Evolutionary conservation across 2,797 vertebrate species (phyloP), one percentile per base, ranked within the genome.

Genomic region (Echiichthys vipera): DNA sequence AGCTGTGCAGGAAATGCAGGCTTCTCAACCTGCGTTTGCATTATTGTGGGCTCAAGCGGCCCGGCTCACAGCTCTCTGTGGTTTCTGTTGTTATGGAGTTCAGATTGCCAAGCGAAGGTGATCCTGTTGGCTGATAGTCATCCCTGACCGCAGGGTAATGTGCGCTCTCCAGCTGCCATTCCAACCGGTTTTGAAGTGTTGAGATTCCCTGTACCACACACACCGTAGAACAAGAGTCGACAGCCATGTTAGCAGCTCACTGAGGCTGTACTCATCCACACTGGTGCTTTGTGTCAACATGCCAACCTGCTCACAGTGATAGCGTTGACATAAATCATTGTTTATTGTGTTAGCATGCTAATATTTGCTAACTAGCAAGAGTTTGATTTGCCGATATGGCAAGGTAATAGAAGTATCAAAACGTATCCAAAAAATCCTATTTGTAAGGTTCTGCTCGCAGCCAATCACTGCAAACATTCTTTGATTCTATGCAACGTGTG

Each of bases 81-180:
- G 78, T 66, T 85, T 71, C 40, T 0, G 5, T 24, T 47, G n/a
- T 55, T 50, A 46, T 46, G 22, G 56, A 50, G 46, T 76, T 67
- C 24, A 59, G 40, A 53, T 74, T 43, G 46, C n/a, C 0, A 1
- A 65, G 27, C 32, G 59, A 46, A 85, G 84, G 72, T 81, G 67
- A 80, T 53, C 9, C 37, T 36, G 40, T 25, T 56, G n/a, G 71
- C 71, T 57, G 53, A 55, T 43, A 4, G 30, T 74, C 59, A 55
- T 74, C 58, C 20, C 36, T 25, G 45, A 75, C 68, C 65, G 3
- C 66, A 59, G 47, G 71, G 34, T 61, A 71, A 79, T 43, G 54
- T 32, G 15, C 51, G 2, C 54, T 72, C 45, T 69, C 22, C 36
- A 39, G 53, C 39, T 65, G 46, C 78, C 61, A 32, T 2, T 56